phyloP scores from a whole-genome alignment of 2,113 vertebrate species.

The Scytalopus superciliaris region DNA sequence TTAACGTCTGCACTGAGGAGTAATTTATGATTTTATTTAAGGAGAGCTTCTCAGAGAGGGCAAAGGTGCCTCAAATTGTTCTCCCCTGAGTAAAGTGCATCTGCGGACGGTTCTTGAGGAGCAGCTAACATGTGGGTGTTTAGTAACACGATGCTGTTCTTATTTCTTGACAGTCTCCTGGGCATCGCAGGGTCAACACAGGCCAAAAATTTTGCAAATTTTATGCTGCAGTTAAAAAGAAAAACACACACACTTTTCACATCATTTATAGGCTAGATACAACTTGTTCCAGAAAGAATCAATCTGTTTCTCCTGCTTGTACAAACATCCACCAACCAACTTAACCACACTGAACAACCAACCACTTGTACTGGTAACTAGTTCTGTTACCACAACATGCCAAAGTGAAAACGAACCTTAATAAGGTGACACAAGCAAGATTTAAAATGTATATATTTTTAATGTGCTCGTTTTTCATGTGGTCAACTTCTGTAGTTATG shows the following conservation, averaged over 20 bases:
- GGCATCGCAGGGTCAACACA: neutral
- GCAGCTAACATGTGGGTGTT: neutral
- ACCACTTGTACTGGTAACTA: neutral
- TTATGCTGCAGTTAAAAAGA: neutral
- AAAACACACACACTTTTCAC: neutral
- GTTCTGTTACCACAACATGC: neutral
- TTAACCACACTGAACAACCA: neutral
- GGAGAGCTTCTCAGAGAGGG: neutral
- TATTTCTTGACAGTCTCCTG: neutral
- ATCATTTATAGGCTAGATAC: neutral
- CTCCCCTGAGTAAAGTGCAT: neutral
- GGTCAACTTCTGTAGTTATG: neutral
- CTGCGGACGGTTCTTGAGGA: neutral
- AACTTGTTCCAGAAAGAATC: neutral
- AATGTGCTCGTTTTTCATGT: neutral
- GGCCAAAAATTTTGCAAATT: neutral
- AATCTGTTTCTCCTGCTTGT: neutral
- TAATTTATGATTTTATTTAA: neutral
- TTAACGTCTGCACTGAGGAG: neutral
- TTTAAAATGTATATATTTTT: neutral
- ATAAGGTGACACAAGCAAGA: neutral
- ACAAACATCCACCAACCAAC: neutral
- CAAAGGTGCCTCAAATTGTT: neutral
- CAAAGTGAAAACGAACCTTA: neutral
- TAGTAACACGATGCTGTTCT: neutral